Evolutionary conservation across 2,113 vertebrate genomes (phyloP).

Genomic region (Nerophis ophidion): DNA sequence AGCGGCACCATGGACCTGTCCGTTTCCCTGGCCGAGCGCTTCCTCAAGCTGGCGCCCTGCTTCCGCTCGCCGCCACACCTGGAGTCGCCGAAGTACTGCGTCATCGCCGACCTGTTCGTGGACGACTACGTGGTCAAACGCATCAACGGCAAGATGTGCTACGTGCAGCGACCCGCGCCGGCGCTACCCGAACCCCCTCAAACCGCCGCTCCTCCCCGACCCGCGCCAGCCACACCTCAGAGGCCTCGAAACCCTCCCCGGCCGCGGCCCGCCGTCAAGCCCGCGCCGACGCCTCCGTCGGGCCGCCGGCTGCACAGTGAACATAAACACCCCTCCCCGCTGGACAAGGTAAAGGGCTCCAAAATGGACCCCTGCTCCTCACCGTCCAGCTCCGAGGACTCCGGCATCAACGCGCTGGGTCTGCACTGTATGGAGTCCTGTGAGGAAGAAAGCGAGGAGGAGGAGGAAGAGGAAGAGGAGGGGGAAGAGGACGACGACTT

Average conservation of each 20-base stretch:
- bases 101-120: conserved; percentile 91
- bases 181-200: conserved; percentile 51
- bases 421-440: conserved; percentile 89
- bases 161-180: conserved; percentile 84
- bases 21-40: conserved; percentile 85
- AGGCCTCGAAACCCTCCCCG: conserved; percentile 18
- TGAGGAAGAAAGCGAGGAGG: conserved; percentile 84
- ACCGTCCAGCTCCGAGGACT: conserved; percentile 94
- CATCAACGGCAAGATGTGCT: conserved; percentile 98
- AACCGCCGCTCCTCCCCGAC: conserved; percentile 36
- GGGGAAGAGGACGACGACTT: conserved; percentile 64
- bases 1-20: conserved; percentile 86
- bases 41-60: conserved; percentile 85
- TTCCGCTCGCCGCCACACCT: conserved; percentile 86
- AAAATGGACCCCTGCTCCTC: conserved; percentile 93
- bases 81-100: conserved; percentile 87
- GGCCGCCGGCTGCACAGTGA: conserved; percentile 27
- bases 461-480: conserved; percentile 59
- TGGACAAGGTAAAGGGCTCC: conserved; percentile 77
- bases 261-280: conserved; percentile 20
- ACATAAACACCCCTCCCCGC: conserved; percentile 47
- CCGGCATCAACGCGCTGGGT: conserved; percentile 90
- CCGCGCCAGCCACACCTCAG: conserved; percentile 30
- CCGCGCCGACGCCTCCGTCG: conserved; percentile 21
- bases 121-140: conserved; percentile 95